Conservation (phyloP, 2,797 vertebrate genomes). For the Scarus forsteni region DNA sequence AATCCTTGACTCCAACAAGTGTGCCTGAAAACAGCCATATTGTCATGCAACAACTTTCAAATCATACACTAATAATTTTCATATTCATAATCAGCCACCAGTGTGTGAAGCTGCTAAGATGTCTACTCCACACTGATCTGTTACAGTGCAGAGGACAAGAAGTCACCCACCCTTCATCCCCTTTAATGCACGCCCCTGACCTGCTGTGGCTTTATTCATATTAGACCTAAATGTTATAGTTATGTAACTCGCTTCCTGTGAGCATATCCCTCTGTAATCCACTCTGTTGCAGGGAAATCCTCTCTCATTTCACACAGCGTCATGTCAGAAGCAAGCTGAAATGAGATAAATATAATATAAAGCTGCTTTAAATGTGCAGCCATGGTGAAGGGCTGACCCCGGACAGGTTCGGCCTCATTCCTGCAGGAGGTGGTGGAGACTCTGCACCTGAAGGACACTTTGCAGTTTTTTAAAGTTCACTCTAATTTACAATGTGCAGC, state of each 20-base stretch:
- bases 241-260: slow-evolving; percentile 45
- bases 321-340: neutral
- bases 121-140: no score
- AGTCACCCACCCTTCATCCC: neutral
- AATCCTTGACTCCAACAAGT: no score
- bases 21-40: no score
- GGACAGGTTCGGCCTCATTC: slow-evolving; percentile 80
- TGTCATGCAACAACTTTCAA: no score
- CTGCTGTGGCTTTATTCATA: slow-evolving; percentile 14
- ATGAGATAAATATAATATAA: fast-evolving
- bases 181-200: neutral
- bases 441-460: slow-evolving; percentile 30
- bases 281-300: slow-evolving; percentile 5
- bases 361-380: neutral
- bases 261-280: slow-evolving; percentile 29
- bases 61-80: no score
- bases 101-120: no score
- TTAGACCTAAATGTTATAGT: slow-evolving; percentile 30
- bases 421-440: slow-evolving; percentile 34
- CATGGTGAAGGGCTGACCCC: slow-evolving; percentile 49
- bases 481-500: no score
- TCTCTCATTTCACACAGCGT: neutral
- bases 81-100: no score
- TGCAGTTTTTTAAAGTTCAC: neutral
- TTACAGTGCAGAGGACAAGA: no score